Percentiles rank a stretch among this genome's conserved stretches.
Conservation (phyloP, 2,797 vertebrate species). For the Cirrhinus molitorella region DNA sequence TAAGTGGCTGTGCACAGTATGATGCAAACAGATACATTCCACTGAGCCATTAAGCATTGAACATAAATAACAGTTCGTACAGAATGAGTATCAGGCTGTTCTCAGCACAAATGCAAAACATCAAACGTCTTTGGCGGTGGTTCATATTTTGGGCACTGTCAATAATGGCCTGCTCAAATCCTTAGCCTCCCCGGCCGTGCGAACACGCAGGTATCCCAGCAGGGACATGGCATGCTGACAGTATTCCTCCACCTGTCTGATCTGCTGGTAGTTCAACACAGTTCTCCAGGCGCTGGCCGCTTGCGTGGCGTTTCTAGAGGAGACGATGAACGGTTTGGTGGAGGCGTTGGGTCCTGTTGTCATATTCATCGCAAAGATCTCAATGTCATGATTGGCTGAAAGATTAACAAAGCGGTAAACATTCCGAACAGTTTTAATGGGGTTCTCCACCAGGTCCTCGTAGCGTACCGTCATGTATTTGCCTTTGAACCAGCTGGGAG, state of each 20-base stretch:
- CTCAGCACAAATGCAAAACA: slow-evolving; percentile 70
- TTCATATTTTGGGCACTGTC: slow-evolving; percentile 83
- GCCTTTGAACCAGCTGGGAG: slow-evolving; percentile 92
- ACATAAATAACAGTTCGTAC: slow-evolving; percentile 35
- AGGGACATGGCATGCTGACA: slow-evolving; percentile 94
- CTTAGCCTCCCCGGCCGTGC: slow-evolving; percentile 89
- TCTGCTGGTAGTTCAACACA: slow-evolving; percentile 92
- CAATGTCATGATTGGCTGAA: slow-evolving; percentile 89
- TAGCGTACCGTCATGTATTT: slow-evolving; percentile 96
- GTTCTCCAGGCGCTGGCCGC: slow-evolving; percentile 95
- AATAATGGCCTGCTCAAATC: slow-evolving; percentile 93
- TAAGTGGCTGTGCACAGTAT: slow-evolving; percentile 31
- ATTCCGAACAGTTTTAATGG: slow-evolving; percentile 87
- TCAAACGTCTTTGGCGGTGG: slow-evolving; percentile 76
- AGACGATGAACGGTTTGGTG: slow-evolving; percentile 94
- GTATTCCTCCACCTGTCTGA: slow-evolving; percentile 96
- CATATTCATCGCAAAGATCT: slow-evolving; percentile 95
- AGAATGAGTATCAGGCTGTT: slow-evolving; percentile 62
- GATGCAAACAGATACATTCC: slow-evolving; percentile 75
- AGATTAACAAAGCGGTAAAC: slow-evolving; percentile 93
- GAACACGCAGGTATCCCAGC: slow-evolving; percentile 89
- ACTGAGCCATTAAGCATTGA: slow-evolving; percentile 39
- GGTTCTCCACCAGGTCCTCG: slow-evolving; percentile 96
- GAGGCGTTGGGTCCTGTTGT: slow-evolving; percentile 92
- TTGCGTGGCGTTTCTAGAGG: slow-evolving; percentile 92